Evolutionary conservation across 2,888 invertebrate species (phyloP).

Genomic region (Sceliomorpha sp.): DNA sequence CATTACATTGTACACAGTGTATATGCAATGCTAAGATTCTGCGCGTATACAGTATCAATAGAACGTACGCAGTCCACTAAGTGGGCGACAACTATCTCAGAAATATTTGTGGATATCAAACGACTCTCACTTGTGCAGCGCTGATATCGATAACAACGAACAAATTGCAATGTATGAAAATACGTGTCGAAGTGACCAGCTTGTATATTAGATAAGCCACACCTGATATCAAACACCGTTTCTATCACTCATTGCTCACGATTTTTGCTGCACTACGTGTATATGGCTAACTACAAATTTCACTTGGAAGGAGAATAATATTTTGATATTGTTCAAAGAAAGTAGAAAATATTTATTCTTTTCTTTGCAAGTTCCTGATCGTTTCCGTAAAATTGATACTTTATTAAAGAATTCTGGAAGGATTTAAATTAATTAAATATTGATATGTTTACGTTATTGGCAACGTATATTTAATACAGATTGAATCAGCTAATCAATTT

Average conservation of each 20-base stretch:
- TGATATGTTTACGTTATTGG: no score
- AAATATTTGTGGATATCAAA: constrained; percentile 7
- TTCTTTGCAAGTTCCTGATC: no score
- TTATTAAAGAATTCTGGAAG: no score
- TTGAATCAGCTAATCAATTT: no score
- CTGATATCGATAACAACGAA: constrained; percentile 7
- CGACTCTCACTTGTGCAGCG: background rate
- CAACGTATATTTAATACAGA: no score
- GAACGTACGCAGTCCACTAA: background rate
- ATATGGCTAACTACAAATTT: no score
- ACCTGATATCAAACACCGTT: constrained; percentile 5
- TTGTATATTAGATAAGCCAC: constrained; percentile 10
- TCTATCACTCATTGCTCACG: constrained; percentile 3
- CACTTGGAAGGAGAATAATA: no score
- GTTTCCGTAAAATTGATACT: no score
- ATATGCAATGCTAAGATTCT: background rate
- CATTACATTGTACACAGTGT: background rate
- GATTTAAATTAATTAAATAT: no score
- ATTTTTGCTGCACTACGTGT: background rate
- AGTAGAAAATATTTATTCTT: no score
- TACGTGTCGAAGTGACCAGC: constrained; percentile 10
- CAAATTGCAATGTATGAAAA: constrained; percentile 6
- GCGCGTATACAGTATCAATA: background rate
- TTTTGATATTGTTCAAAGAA: no score
- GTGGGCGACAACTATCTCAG: constrained; percentile 6